These are phyloP conservation scores for Aurelia sp. DNA, from an alignment of 30 jellyfish, hydroid and myxozoan genomes.

Conservation along the genomic window DNA sequence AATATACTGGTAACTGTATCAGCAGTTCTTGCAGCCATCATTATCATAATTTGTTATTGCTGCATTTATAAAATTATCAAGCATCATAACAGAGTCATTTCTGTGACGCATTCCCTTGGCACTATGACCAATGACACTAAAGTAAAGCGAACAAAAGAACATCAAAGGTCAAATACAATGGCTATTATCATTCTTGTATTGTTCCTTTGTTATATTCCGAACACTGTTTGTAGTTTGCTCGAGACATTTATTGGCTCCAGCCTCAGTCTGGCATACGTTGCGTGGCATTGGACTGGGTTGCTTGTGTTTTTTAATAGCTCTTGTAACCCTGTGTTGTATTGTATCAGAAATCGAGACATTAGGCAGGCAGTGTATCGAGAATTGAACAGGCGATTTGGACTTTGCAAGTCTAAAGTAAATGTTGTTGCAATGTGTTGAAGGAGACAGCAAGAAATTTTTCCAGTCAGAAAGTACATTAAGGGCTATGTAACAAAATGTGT, in stretches of 20 bases:
- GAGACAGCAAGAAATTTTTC: not conserved
- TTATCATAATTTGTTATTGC: conserved; percentile 25
- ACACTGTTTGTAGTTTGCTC: conserved; percentile 20
- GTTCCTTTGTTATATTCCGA: conserved; percentile 50
- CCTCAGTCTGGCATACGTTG: conserved; percentile 52
- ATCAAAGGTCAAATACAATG: conserved; percentile 48
- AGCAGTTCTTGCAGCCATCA: conserved; percentile 10
- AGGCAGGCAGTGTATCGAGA: conserved; percentile 31
- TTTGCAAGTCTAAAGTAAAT: not conserved
- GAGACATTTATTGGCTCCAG: conserved; percentile 27
- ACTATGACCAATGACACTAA: not conserved
- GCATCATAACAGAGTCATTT: not conserved
- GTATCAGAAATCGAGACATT: conserved; percentile 42
- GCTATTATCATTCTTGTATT: conserved; percentile 38
- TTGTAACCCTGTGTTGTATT: conserved; percentile 49
- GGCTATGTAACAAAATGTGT: no score
- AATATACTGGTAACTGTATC: conserved; percentile 3
- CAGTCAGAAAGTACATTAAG: no score
- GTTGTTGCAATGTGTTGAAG: not conserved
- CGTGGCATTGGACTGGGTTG: conserved; percentile 58
- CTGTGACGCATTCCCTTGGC: not conserved
- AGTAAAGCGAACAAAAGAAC: conserved; percentile 17
- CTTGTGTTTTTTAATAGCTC: conserved; percentile 58
- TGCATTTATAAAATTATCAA: conserved; percentile 6
- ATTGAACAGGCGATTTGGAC: conserved; percentile 9